Conservation (phyloP, 23 tunicate genomes). For the Ciona savignyi region DNA sequence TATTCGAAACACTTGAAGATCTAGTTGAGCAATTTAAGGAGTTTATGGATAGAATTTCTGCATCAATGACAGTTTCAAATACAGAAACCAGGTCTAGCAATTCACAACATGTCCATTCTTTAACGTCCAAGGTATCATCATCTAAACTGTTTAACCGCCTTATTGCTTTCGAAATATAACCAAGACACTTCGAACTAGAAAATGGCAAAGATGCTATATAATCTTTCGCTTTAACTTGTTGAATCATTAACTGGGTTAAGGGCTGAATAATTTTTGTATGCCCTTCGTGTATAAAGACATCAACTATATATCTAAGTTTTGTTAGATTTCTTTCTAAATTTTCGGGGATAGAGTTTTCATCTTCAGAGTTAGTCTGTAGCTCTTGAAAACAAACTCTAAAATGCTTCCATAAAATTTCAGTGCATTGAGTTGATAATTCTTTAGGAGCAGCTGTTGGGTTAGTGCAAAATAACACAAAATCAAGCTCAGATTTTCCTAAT, state of each 20-base stretch:
- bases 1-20: not conserved
- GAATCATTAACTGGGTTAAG: not conserved
- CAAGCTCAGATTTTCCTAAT: too few relatives aligned
- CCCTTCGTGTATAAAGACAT: not conserved
- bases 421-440: too few relatives aligned
- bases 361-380: too few relatives aligned
- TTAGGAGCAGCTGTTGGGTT: too few relatives aligned
- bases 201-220: too few relatives aligned
- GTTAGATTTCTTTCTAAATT: too few relatives aligned
- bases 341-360: too few relatives aligned
- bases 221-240: not conserved
- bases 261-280: not conserved
- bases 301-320: not conserved
- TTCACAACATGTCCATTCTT: not conserved
- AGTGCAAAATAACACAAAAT: too few relatives aligned
- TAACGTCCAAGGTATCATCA: not conserved
- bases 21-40: not conserved
- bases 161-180: not conserved
- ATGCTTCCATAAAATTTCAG: too few relatives aligned
- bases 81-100: not conserved
- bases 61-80: too few relatives aligned
- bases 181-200: not conserved
- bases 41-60: too few relatives aligned
- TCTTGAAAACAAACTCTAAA: too few relatives aligned
- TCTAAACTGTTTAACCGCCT: not conserved